Conservation (phyloP, 2,797 vertebrate genomes). For the Centropyge bicolor region DNA sequence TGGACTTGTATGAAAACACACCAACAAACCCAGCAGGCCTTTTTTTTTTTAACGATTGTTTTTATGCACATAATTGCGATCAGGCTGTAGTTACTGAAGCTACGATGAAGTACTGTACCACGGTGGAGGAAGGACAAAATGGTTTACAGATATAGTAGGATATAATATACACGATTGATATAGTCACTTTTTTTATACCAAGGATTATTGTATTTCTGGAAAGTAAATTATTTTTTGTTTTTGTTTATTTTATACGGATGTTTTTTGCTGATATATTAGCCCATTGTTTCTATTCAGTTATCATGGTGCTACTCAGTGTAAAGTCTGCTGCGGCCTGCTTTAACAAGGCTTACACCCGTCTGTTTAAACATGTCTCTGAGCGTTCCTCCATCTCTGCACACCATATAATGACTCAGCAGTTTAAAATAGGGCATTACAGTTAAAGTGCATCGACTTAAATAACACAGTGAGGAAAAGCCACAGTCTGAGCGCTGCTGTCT, state of each 20-base stretch:
- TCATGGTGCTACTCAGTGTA: constrained; percentile 73
- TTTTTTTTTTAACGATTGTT: constrained; percentile 65
- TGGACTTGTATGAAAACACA: constrained; percentile 59
- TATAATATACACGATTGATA: constrained; percentile 24
- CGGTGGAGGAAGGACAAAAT: constrained; percentile 35
- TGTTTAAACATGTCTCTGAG: constrained; percentile 36
- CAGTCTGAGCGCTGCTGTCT: constrained; percentile 63
- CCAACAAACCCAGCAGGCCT: constrained; percentile 62
- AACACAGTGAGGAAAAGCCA: constrained; percentile 69
- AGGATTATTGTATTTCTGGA: constrained; percentile 67
- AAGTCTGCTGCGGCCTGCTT: constrained; percentile 42
- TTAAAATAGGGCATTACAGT: constrained; percentile 77
- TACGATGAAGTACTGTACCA: constrained; percentile 61
- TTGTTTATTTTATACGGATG: constrained; percentile 49
- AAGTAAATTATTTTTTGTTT: constrained; percentile 74
- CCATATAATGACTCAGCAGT: constrained; percentile 68
- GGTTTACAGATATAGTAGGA: constrained; percentile 60
- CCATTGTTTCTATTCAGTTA: constrained; percentile 55
- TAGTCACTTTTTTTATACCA: constrained; percentile 65
- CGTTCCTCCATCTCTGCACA: constrained; percentile 39
- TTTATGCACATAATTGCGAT: constrained; percentile 59
- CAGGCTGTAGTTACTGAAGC: constrained; percentile 46
- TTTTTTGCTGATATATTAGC: constrained; percentile 54
- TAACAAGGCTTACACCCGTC: constrained; percentile 31
- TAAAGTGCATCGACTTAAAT: constrained; percentile 60